Conservation (phyloP, 1,140 invertebrate genomes). For the Pogonus chalceus region DNA sequence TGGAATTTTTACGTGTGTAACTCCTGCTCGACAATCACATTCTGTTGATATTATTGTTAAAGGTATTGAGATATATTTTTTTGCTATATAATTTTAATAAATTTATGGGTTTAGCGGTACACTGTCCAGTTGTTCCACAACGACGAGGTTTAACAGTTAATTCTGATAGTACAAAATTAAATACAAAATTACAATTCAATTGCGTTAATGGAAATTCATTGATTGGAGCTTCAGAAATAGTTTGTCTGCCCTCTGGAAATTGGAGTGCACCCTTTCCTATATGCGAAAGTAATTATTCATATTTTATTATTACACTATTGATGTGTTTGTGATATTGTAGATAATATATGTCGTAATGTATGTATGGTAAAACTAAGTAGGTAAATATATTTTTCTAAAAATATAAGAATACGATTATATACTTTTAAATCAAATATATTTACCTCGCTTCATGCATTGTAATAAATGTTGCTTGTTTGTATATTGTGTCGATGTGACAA, state of each 20-base stretch:
- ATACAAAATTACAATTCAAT: constrained; percentile 59
- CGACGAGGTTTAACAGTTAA: constrained; percentile 59
- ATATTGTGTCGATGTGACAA: no score
- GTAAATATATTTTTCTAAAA: no score
- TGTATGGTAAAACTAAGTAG: not conserved
- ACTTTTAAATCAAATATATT: no score
- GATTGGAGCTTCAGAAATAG: constrained; percentile 58
- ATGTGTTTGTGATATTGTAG: not conserved
- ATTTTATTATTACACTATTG: not conserved
- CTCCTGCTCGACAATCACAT: constrained; percentile 68
- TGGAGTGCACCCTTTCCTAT: constrained; percentile 71
- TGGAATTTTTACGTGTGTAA: constrained; percentile 69
- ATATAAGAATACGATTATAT: no score
- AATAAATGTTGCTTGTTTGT: no score
- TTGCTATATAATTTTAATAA: not conserved
- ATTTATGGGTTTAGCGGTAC: constrained; percentile 45
- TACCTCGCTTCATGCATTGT: no score
- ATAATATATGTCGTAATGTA: not conserved
- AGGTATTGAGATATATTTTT: constrained; percentile 37
- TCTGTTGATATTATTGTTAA: constrained; percentile 68
- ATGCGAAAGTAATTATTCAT: constrained; percentile 58
- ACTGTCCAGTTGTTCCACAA: constrained; percentile 59
- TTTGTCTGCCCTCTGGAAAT: constrained; percentile 69
- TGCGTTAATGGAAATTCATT: constrained; percentile 76
- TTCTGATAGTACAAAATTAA: constrained; percentile 59